Conservation (phyloP, 2,888 invertebrate genomes). For the Microdon myrmicae region DNA sequence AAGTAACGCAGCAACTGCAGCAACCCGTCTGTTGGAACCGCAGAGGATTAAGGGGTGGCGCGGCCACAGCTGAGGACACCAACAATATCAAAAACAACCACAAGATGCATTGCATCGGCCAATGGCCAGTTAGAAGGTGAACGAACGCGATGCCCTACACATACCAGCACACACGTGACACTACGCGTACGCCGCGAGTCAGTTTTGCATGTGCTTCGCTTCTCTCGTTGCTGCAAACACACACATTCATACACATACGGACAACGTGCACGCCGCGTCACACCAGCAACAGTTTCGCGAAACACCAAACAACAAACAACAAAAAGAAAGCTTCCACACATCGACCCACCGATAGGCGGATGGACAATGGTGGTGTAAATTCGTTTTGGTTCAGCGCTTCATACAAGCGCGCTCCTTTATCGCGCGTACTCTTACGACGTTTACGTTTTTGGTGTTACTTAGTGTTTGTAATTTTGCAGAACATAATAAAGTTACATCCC, state of each 20-base stretch:
- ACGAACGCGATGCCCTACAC: conserved; percentile 58
- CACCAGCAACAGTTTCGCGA: conserved; percentile 26
- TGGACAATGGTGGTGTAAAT: conserved; percentile 18
- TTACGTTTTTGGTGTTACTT: conserved; percentile 30
- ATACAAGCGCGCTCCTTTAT: conserved; percentile 22
- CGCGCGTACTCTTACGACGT: conserved; percentile 2
- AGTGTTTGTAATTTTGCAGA: conserved; percentile 48
- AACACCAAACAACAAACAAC: conserved; percentile 29
- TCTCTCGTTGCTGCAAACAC: conserved; percentile 9
- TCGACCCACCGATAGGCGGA: conserved; percentile 6
- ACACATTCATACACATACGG: conserved; percentile 3
- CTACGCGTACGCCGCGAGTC: conserved; percentile 32
- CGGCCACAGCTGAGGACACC: conserved; percentile 43
- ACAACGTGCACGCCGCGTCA: conserved; percentile 30
- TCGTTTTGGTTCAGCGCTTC: conserved; percentile 23
- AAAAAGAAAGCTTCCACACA: conserved; percentile 45
- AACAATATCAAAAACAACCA: conserved; percentile 48
- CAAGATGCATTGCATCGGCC: conserved; percentile 57
- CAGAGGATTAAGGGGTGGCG: conserved; percentile 24
- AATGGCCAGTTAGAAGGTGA: conserved; percentile 58
- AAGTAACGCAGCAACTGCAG: conserved; percentile 23
- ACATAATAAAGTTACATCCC: conserved; percentile 49
- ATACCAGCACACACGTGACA: conserved; percentile 50
- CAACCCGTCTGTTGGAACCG: conserved; percentile 9
- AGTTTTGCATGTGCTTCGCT: conserved; percentile 29